phyloP scores from a whole-genome alignment of 1,140 invertebrate genomes.

The honey bee (Apis mellifera) region DNA sequence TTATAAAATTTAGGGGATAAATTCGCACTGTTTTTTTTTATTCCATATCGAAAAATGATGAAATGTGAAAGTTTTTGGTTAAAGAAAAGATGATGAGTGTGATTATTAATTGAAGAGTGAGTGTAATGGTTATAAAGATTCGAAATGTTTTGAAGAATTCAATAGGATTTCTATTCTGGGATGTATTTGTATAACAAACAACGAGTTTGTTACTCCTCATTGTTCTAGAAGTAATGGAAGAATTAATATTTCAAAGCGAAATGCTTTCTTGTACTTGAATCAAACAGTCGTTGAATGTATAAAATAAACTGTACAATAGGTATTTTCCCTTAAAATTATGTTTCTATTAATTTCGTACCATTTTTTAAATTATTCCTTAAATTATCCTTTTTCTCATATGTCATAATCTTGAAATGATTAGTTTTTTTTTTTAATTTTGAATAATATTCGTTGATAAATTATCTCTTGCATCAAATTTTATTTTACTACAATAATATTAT shows the following conservation, averaged over 20 bases:
- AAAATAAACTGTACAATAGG: slow-evolving; percentile 66
- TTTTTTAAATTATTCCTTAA: neutral
- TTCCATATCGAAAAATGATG: neutral
- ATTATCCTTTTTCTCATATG: neutral
- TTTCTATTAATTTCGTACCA: neutral
- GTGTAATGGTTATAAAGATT: neutral
- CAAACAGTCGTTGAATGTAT: slow-evolving; percentile 53
- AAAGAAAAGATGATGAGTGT: neutral
- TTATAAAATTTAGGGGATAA: neutral
- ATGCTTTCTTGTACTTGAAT: slow-evolving; percentile 39
- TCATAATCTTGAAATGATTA: neutral
- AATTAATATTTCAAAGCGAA: slow-evolving; percentile 16
- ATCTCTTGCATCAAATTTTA: neutral
- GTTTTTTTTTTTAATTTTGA: neutral
- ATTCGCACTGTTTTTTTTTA: neutral
- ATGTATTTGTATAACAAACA: slow-evolving; percentile 3
- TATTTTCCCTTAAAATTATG: slow-evolving; percentile 59
- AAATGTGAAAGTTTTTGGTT: neutral
- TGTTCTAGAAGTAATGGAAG: slow-evolving; percentile 23
- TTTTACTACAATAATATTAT: neutral
- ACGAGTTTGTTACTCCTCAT: slow-evolving; percentile 3
- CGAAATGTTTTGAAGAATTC: slow-evolving; percentile 7
- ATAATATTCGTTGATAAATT: too few relatives aligned
- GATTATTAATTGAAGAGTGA: neutral
- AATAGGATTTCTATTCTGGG: neutral